These are phyloP conservation scores for Pyrocephalus nanus DNA, from an alignment of 2,797 vertebrate genomes.

Conservation along the genomic window DNA sequence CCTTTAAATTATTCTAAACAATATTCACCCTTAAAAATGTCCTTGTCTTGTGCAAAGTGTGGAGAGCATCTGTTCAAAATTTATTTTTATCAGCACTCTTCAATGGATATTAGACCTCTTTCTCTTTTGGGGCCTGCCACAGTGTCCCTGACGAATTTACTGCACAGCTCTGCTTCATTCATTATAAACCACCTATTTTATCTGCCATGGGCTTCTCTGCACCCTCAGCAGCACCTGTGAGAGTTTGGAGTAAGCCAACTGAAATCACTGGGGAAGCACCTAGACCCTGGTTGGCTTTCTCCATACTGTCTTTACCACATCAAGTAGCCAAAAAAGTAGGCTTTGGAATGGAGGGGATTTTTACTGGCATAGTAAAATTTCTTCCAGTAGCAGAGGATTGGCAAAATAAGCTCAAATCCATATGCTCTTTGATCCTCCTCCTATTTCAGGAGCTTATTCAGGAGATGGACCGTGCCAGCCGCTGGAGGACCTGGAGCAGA, in stretches of 20 bases:
- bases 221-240: not conserved
- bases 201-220: not conserved
- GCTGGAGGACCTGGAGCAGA: not conserved
- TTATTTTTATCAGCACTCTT: constrained; percentile 53
- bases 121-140: not conserved
- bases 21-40: constrained; percentile 34
- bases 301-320: not conserved
- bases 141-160: not conserved
- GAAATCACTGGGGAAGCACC: not conserved
- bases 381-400: not conserved
- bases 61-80: constrained; percentile 48
- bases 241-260: not conserved
- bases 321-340: not conserved
- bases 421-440: not conserved
- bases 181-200: not conserved
- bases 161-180: not conserved
- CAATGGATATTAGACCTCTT: constrained; percentile 29
- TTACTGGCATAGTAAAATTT: not conserved
- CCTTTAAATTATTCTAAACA: constrained; percentile 1
- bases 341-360: not conserved
- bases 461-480: not conserved
- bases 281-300: not conserved
- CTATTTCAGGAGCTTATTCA: not conserved
- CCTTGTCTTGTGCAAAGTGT: constrained; percentile 28
- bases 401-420: not conserved